phyloP scores from a whole-genome alignment of 2,797 vertebrate genomes.

The Macropus fuliginosus region DNA sequence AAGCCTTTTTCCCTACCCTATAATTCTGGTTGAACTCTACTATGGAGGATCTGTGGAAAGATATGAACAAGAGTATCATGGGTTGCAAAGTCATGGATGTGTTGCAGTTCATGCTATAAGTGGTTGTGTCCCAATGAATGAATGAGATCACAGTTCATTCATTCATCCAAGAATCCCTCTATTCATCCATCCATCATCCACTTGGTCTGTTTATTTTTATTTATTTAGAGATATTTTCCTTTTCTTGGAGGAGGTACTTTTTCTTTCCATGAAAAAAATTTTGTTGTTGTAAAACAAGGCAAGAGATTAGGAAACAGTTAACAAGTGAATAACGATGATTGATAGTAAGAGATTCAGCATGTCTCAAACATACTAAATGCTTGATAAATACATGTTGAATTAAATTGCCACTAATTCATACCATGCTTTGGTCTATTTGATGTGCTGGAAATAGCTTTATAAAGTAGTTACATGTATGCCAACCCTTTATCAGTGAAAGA shows the following conservation, averaged over 20 bases:
- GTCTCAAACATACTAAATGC: conserved; percentile 14
- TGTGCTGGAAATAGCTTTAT: background rate
- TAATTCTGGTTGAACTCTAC: background rate
- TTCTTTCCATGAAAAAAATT: background rate
- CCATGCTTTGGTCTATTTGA: conserved; percentile 26
- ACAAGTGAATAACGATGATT: background rate
- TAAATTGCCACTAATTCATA: background rate
- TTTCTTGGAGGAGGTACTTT: background rate
- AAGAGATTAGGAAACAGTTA: background rate
- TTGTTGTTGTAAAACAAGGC: background rate
- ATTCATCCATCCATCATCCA: background rate
- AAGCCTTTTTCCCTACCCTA: background rate
- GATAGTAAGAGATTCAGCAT: background rate
- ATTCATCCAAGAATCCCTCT: background rate
- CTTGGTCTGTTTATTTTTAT: background rate
- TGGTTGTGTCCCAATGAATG: background rate
- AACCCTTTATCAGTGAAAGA: conserved; percentile 11
- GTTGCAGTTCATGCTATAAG: background rate
- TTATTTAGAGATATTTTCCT: background rate
- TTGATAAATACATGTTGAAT: background rate
- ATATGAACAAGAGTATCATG: background rate
- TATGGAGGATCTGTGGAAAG: background rate
- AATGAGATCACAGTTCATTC: background rate
- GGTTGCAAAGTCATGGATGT: background rate
- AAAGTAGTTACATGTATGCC: background rate